phyloP scores from a whole-genome alignment of 2,113 vertebrate species.

The Nesospiza acunhae region DNA sequence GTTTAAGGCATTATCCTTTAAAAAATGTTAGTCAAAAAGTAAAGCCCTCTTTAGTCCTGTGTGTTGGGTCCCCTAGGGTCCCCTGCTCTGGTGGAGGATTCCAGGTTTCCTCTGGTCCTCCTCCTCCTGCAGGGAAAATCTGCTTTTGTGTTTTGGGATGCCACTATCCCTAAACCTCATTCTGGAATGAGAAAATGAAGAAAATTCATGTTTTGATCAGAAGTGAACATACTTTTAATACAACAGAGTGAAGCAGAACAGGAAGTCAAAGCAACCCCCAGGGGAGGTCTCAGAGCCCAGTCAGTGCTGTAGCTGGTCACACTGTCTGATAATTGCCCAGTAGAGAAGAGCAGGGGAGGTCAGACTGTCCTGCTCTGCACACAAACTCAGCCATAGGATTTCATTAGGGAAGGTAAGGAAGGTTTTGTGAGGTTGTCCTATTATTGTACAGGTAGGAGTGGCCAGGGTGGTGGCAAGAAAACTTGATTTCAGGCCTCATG shows the following conservation, averaged over 20 bases:
- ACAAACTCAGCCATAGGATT: background rate
- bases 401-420: background rate
- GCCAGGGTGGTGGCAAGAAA: background rate
- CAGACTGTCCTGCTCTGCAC: background rate
- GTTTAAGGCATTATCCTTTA: background rate
- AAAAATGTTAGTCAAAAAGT: background rate
- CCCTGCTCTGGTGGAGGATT: background rate
- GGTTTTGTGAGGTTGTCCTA: background rate
- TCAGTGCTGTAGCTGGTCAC: background rate
- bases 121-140: background rate
- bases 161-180: background rate
- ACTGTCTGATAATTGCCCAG: background rate
- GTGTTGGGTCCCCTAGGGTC: background rate
- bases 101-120: background rate
- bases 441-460: background rate
- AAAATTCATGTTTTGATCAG: background rate
- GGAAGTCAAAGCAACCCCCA: background rate
- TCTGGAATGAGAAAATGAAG: background rate
- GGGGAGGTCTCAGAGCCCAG: background rate
- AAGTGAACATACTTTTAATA: background rate
- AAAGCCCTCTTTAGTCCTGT: background rate
- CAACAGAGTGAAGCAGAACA: background rate
- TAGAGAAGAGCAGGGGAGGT: background rate
- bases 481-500: background rate
- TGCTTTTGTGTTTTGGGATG: background rate